These are phyloP conservation scores for Macrobrachium rosenbergii DNA, from an alignment of 1,140 invertebrate genomes.

Conservation along the genomic window DNA sequence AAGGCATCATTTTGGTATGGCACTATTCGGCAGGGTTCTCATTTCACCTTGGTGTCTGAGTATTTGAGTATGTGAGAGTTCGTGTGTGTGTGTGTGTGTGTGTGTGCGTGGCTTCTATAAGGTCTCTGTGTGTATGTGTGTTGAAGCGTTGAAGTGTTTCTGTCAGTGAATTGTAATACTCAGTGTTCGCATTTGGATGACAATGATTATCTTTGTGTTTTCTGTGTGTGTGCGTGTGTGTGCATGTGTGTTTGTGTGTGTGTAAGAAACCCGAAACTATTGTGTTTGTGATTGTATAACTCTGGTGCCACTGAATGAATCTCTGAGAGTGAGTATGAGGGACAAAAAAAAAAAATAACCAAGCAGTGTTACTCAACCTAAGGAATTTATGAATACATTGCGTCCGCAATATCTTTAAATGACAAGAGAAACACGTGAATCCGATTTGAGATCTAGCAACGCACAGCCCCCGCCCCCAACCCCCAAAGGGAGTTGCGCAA, in stretches of 20 bases:
- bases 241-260: background rate
- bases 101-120: background rate
- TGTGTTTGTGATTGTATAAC: background rate
- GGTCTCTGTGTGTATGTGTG: slow-evolving; percentile 4
- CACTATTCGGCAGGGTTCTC: too few relatives aligned
- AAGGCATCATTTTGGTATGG: too few relatives aligned
- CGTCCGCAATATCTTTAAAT: too few relatives aligned
- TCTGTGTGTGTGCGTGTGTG: background rate
- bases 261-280: background rate
- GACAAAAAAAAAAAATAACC: background rate
- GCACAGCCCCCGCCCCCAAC: too few relatives aligned
- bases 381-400: too few relatives aligned
- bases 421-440: too few relatives aligned
- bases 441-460: too few relatives aligned
- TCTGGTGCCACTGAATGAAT: background rate
- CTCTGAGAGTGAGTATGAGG: background rate
- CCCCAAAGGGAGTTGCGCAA: too few relatives aligned
- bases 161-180: too few relatives aligned
- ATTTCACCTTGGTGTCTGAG: background rate
- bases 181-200: too few relatives aligned
- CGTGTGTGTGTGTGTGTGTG: too few relatives aligned
- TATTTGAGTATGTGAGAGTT: background rate
- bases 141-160: background rate
- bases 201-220: too few relatives aligned
- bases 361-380: background rate